Percentiles rank a stretch among this genome's conserved stretches.
Evolutionary conservation across 2,113 vertebrate species (phyloP).

Genomic region (Haemorhous mexicanus): DNA sequence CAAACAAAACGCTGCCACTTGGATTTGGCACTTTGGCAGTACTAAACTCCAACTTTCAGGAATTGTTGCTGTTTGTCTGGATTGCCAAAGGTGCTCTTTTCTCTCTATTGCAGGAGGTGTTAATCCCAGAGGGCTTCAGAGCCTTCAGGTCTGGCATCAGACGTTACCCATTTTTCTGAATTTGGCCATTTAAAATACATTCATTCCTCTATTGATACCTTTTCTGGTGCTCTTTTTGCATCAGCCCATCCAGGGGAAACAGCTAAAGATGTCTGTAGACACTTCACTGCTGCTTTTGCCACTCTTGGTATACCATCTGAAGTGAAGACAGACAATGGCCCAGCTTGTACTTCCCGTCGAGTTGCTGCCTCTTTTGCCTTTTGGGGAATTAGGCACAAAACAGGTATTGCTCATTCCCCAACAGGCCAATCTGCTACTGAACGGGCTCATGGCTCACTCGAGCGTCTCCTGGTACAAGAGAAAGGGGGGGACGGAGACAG

Average conservation of each 20-base stretch:
- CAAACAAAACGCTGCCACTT: not conserved
- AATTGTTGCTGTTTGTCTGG: not conserved
- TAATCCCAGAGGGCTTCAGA: not conserved
- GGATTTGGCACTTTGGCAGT: not conserved
- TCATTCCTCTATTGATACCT: not conserved
- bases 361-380: not conserved
- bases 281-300: not conserved
- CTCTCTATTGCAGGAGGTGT: not conserved
- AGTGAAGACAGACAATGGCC: not conserved
- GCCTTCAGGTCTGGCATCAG: not conserved
- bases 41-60: not conserved
- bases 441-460: not conserved
- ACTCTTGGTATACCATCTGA: not conserved
- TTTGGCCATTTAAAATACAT: not conserved
- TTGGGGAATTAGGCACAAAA: not conserved
- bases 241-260: not conserved
- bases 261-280: not conserved
- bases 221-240: not conserved
- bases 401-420: not conserved
- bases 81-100: not conserved
- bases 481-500: not conserved
- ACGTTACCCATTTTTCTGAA: not conserved
- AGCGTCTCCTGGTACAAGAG: not conserved
- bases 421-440: not conserved
- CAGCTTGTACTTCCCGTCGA: not conserved